Percentiles rank a stretch among this genome's conserved stretches.
Conservation (phyloP, 2,113 vertebrate genomes). For the Phoxinus phoxinus region DNA sequence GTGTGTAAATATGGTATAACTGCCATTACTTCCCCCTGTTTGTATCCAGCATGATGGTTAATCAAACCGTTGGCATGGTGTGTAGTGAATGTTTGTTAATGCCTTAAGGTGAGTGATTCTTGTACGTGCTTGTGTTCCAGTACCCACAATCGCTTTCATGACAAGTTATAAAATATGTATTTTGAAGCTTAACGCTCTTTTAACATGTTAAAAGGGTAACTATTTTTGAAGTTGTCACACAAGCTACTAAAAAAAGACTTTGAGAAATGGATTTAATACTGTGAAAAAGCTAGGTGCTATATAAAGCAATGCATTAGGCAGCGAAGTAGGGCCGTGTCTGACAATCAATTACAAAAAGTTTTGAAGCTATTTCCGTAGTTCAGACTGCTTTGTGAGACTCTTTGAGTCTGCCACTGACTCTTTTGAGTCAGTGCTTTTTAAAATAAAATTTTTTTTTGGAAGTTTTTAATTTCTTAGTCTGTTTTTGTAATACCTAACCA, state of each 20-base stretch:
- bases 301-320: conserved; percentile 36
- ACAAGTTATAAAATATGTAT: neutral
- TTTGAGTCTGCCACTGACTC: neutral
- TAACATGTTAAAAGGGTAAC: conserved; percentile 22
- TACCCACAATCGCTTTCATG: neutral
- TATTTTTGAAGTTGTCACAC: conserved; percentile 36
- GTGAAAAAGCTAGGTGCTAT: conserved; percentile 15
- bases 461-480: neutral
- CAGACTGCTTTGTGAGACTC: neutral
- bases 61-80: conserved; percentile 3
- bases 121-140: neutral
- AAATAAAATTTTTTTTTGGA: neutral
- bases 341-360: conserved; percentile 19
- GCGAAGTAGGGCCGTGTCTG: conserved; percentile 2
- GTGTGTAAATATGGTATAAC: neutral
- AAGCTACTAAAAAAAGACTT: conserved; percentile 15
- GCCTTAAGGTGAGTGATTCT: neutral
- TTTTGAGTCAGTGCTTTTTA: neutral
- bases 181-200: conserved; percentile 9
- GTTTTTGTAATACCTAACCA: neutral
- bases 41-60: neutral
- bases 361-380: neutral
- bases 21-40: neutral
- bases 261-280: conserved; percentile 33
- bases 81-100: conserved; percentile 2